Percentiles rank a stretch among this genome's conserved stretches.
Evolutionary conservation across 2,797 vertebrate genomes (phyloP).

Genomic region (Chelon labrosus): DNA sequence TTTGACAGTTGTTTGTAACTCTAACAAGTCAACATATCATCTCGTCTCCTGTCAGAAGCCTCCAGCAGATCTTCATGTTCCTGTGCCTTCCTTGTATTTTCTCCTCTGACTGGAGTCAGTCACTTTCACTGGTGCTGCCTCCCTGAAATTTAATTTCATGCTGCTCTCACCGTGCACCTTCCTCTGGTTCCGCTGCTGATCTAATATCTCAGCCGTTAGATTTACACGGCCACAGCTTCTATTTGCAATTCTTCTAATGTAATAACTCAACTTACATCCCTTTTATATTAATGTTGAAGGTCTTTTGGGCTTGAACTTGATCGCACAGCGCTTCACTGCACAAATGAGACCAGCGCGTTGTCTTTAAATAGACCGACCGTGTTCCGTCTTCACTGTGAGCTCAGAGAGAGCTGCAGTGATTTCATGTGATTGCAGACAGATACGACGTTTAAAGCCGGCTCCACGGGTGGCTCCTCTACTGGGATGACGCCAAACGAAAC

Average conservation of each 20-base stretch:
- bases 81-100: conserved; percentile 13
- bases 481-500: no score
- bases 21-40: no score
- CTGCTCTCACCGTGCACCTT: conserved; percentile 68
- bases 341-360: background rate
- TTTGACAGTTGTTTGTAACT: no score
- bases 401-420: no score
- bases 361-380: background rate
- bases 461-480: no score
- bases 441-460: no score
- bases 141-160: conserved; percentile 83
- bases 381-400: no score
- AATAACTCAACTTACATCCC: conserved; percentile 42
- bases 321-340: background rate
- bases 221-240: conserved; percentile 64
- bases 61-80: conserved; percentile 22
- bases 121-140: conserved; percentile 78
- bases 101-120: conserved; percentile 67
- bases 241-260: conserved; percentile 47
- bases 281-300: conserved; percentile 17
- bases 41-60: background rate
- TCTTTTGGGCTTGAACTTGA: background rate
- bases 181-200: conserved; percentile 71
- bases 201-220: conserved; percentile 73
- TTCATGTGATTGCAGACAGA: no score